Conservation (phyloP, 2,888 invertebrate species). For the Lasius fuliginosus region DNA sequence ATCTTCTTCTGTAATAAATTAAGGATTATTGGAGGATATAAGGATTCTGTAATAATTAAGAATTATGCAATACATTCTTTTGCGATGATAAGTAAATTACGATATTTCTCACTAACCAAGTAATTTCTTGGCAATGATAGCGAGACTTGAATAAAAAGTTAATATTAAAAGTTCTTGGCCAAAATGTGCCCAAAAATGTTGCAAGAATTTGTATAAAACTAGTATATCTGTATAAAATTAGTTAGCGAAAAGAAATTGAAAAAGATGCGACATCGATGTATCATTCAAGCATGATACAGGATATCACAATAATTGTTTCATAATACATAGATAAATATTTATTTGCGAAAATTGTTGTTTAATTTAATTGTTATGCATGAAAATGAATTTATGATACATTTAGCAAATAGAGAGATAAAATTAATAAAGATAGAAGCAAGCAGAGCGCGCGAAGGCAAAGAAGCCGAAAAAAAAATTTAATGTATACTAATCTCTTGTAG, state of each 20-base stretch:
- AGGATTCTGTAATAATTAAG: no score
- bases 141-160: background rate
- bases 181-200: background rate
- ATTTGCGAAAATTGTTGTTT: constrained; percentile 2
- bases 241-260: background rate
- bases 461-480: background rate
- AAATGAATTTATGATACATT: background rate
- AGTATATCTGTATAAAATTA: background rate
- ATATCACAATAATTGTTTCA: constrained; percentile 4
- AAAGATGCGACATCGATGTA: background rate
- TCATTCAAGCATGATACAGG: background rate
- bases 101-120: background rate
- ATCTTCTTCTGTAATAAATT: background rate
- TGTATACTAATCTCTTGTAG: constrained; percentile 15
- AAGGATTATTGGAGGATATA: no score
- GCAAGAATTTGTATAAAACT: background rate
- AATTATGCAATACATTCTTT: background rate
- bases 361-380: constrained; percentile 2
- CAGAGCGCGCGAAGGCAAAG: background rate
- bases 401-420: constrained; percentile 6
- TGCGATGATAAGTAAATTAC: background rate
- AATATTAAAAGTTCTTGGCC: constrained; percentile 1
- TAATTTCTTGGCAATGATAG: background rate
- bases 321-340: constrained; percentile 23
- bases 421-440: background rate